These are phyloP conservation scores for Agraylea sexmaculata DNA, from an alignment of 1,140 invertebrate species.

Conservation along the genomic window DNA sequence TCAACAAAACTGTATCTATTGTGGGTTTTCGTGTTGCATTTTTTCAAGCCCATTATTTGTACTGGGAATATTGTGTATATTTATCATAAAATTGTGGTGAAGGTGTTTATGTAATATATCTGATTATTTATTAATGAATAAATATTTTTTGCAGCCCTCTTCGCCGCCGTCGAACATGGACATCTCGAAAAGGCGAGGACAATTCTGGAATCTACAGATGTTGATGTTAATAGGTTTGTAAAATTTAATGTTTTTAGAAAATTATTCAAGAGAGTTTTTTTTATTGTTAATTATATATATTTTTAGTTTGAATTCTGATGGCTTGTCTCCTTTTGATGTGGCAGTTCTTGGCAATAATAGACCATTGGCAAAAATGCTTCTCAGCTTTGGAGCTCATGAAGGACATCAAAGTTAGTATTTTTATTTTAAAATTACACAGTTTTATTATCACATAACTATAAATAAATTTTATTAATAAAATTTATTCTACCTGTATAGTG, in stretches of 20 bases:
- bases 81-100: too few species aligned
- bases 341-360: slow-evolving; percentile 81
- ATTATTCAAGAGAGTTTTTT: slow-evolving; percentile 3
- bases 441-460: too few species aligned
- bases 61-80: too few species aligned
- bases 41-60: too few species aligned
- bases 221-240: slow-evolving; percentile 82
- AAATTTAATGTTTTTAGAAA: background rate
- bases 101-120: too few species aligned
- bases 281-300: slow-evolving; percentile 10
- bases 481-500: too few species aligned
- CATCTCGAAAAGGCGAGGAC: slow-evolving; percentile 80
- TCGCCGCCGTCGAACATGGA: slow-evolving; percentile 85
- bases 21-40: too few species aligned
- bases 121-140: too few species aligned
- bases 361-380: slow-evolving; percentile 74
- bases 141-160: slow-evolving; percentile 58
- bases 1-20: too few species aligned
- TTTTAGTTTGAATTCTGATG: slow-evolving; percentile 74
- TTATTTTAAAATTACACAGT: too few species aligned
- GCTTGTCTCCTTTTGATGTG: slow-evolving; percentile 78
- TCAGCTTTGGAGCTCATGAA: slow-evolving; percentile 79
- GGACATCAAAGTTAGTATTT: slow-evolving; percentile 72
- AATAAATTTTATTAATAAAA: too few species aligned
- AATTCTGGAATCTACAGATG: slow-evolving; percentile 80